Percentiles rank a stretch among this genome's conserved stretches.
Conservation (phyloP, 2,888 invertebrate genomes). For the Rosalia funebris region DNA sequence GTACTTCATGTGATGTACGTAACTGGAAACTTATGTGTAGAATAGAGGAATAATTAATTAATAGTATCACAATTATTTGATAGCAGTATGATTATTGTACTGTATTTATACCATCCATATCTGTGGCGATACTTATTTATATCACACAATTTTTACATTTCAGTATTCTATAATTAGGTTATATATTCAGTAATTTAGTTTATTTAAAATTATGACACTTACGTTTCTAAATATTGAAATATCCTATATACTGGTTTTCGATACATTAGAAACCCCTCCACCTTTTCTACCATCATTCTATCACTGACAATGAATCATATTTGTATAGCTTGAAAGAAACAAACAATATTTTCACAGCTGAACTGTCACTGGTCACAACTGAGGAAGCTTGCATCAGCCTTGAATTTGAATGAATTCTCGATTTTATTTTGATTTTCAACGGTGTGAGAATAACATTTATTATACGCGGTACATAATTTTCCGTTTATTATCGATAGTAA, state of each 20-base stretch:
- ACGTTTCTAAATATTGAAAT: slow-evolving; percentile 86
- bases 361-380: slow-evolving; percentile 15
- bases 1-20: too few relatives aligned
- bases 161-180: too few relatives aligned
- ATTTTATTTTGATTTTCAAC: slow-evolving; percentile 14
- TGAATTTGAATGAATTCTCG: slow-evolving; percentile 1
- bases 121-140: too few relatives aligned
- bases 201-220: too few relatives aligned
- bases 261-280: slow-evolving; percentile 82
- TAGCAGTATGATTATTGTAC: too few relatives aligned
- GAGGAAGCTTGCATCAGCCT: slow-evolving; percentile 2
- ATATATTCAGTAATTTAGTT: too few relatives aligned
- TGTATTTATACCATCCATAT: too few relatives aligned
- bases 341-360: slow-evolving; percentile 11
- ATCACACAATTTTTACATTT: too few relatives aligned
- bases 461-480: slow-evolving; percentile 7
- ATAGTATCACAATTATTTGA: too few relatives aligned
- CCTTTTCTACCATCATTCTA: slow-evolving; percentile 76
- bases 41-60: too few relatives aligned
- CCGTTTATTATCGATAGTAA: slow-evolving; percentile 3
- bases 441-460: slow-evolving; percentile 5
- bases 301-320: slow-evolving; percentile 45
- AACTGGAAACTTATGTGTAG: too few relatives aligned
- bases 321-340: slow-evolving; percentile 16
- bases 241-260: slow-evolving; percentile 83